These are phyloP conservation scores for Agelas oroides DNA, from an alignment of 37 sponge, comb jelly and placozoan genomes.

Conservation along the genomic window DNA sequence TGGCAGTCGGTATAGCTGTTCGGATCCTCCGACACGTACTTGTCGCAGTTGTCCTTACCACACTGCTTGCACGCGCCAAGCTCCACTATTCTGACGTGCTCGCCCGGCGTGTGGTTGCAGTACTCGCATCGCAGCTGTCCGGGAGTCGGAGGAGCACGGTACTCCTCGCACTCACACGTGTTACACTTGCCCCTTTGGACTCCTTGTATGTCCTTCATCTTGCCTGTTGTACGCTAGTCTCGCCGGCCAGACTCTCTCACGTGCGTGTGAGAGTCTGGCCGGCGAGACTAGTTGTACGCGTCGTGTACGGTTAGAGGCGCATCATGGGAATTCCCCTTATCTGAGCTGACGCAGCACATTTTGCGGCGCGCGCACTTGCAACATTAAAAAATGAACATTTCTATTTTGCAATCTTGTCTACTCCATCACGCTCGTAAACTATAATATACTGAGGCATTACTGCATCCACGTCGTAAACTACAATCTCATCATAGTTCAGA, in stretches of 20 bases:
- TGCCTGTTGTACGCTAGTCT: no score
- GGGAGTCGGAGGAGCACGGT: slow-evolving; percentile 9
- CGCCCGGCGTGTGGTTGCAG: slow-evolving; percentile 65
- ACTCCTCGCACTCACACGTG: slow-evolving; percentile 64
- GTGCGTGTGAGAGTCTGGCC: no score
- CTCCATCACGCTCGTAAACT: slow-evolving; percentile 62
- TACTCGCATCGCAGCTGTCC: slow-evolving; percentile 59
- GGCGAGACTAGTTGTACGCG: no score
- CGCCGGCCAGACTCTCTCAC: no score
- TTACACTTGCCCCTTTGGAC: slow-evolving; percentile 67
- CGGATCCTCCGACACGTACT: slow-evolving; percentile 54
- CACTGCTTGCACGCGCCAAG: slow-evolving; percentile 61
- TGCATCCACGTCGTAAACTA: slow-evolving; percentile 47
- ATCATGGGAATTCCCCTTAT: no score
- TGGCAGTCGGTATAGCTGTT: slow-evolving; percentile 50
- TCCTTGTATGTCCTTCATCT: slow-evolving; percentile 72
- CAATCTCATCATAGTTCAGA: slow-evolving; percentile 72
- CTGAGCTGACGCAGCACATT: no score
- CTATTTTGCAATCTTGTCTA: slow-evolving; percentile 62
- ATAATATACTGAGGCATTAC: slow-evolving; percentile 59
- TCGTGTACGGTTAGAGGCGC: no score
- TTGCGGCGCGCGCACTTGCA: no score
- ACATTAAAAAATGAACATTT: not conserved
- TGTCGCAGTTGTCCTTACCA: slow-evolving; percentile 35
- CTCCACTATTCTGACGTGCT: slow-evolving; percentile 57